A percentile compares a stretch with the other conserved stretches of the same genome.
phyloP scores from a whole-genome alignment of 1,140 invertebrate species.

The Penaeus indicus region DNA sequence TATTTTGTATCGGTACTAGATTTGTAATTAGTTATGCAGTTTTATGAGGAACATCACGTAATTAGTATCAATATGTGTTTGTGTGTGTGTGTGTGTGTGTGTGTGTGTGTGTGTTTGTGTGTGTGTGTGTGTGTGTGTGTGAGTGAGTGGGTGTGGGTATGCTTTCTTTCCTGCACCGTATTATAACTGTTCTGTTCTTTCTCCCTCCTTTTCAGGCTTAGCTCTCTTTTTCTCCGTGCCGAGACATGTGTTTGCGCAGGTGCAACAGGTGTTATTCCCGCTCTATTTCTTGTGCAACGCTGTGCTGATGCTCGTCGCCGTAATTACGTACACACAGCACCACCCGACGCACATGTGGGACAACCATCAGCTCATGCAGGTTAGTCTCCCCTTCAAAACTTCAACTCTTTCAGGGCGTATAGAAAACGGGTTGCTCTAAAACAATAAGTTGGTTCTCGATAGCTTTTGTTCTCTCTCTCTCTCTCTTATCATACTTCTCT shows the following conservation, averaged over 20 bases:
- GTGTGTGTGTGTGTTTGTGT: too few species aligned
- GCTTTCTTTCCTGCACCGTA: neutral
- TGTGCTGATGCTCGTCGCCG: constrained; percentile 79
- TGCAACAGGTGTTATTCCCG: constrained; percentile 87
- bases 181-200: constrained; percentile 23
- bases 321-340: constrained; percentile 78
- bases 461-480: neutral
- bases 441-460: neutral
- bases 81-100: too few species aligned
- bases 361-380: constrained; percentile 72
- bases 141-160: constrained; percentile 25
- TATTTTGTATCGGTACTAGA: too few species aligned
- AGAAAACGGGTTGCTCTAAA: neutral
- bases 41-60: too few species aligned
- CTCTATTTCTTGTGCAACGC: constrained; percentile 86
- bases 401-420: neutral
- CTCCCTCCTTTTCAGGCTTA: constrained; percentile 75
- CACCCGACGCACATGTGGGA: constrained; percentile 70
- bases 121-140: neutral
- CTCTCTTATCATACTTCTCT: neutral
- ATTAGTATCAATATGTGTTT: too few species aligned
- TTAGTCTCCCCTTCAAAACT: constrained; percentile 66
- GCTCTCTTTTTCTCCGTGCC: constrained; percentile 86
- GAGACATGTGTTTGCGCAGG: constrained; percentile 84
- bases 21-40: too few species aligned